Base-by-base conservation (phyloP, 2,888 invertebrate genomes). In the Diarsia brunnea region DNA sequence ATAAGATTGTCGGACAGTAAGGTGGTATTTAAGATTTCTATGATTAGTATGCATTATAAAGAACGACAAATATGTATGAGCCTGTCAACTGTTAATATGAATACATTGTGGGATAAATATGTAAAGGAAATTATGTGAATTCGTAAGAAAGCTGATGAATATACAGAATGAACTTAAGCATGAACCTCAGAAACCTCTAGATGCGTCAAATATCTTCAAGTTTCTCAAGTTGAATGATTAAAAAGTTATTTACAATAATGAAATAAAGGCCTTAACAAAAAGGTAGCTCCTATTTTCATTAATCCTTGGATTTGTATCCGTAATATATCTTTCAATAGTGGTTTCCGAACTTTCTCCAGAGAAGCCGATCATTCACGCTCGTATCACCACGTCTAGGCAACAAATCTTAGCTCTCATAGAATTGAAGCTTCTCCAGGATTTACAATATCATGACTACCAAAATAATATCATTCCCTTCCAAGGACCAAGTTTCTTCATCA, bases 21-120 rank as follows among this genome's bases (percentile, higher is more conserved):
- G 69, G 43, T 43, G 63, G 19, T 55, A n/a, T 82, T 67, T 67
- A 64, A 67, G 55, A 51, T 82, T 78, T 66, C 60, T 71, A 67
- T 63, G 43, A 72, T 83, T 60, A 82, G 63, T 71, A 78, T 72
- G 47, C 83, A 78, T 69, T 66, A 72, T 63, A 79, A 60, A 27
- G 24, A 73, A 55, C 60, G 68, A 84, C 72, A 73, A 79, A 81
- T 84, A 81, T 82, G 69, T 81, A 84, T 84, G 81, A 84, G 66
- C 21, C 72, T 84, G 81, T 84, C 82, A 75, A 81, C 69, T 53
- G 67, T 55, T 60, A 72, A 70, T 77, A 81, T 69, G 51, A 83
- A 83, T 71, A 77, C 61, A 65, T 58, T 81, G 63, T 81, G 19
- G 38, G 31, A 75, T 82, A 82, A 75, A 84, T 80, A 80, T 80